Evolutionary conservation across 2,113 vertebrate genomes (phyloP), one percentile per base, ranked within the genome.

Genomic region (Probosciger aterrimus): DNA sequence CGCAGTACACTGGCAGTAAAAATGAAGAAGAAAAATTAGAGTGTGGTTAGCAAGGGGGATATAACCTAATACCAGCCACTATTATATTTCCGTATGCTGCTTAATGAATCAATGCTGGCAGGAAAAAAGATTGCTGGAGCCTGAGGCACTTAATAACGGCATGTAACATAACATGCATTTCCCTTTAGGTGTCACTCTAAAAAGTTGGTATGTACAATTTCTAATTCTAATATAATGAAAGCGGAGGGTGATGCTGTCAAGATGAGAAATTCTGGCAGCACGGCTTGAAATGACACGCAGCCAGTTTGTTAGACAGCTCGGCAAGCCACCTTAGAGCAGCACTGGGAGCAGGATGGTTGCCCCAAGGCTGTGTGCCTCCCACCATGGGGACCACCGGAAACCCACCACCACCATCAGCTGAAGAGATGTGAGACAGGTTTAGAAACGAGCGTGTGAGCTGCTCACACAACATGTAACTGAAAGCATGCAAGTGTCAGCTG

Each of bases 91-190:
- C 0, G 0, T 82, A 20, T 65, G 80, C 55, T 93, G 57, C 39
- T 94, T 95, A 95, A 93, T 86, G 88, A 92, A 94, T 95, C 95
- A 94, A 16, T 76, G 63, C 55, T 81, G 90, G 60, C 88, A 91
- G 82, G 82, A 86, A 68, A 90, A 93, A 86, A 41, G 65, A 92
- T 73, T 86, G 91, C 71, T 76, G 49, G 49, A 79, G 77, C 77
- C 92, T 49, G 23, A 92, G 92, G 93, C 86, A 65, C 24, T 75
- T 88, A 86, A 75, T 86, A 86, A 86, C 7, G 5, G 79, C 3
- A 1, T 77, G 64, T 55, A 92, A 44, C 60, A 27, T 18, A 91
- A 91, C 47, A 30, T 23, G 10, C 31, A 35, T 69, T 86, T 95
- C 82, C 73, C 73, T 88, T 96, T 69, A 84, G 49, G 44, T 89